phyloP scores from a whole-genome alignment of 2,113 vertebrate species.

The Beaufortia kweichowensis region DNA sequence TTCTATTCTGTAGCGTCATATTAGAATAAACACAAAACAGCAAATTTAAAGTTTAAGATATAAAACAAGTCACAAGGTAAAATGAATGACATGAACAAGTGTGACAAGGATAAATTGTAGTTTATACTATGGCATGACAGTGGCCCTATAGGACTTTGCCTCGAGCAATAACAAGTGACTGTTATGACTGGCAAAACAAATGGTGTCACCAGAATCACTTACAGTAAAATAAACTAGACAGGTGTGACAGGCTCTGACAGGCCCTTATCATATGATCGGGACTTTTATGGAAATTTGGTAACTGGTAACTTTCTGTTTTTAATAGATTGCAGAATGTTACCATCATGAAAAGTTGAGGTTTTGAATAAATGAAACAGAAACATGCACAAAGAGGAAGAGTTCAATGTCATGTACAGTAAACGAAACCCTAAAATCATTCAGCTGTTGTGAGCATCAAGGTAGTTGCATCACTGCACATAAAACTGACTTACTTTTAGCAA shows the following conservation, averaged over 20 bases:
- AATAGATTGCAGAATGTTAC: not conserved
- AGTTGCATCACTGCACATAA: too few relatives aligned
- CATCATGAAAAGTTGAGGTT: too few relatives aligned
- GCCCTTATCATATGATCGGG: not conserved
- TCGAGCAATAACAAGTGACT: not conserved
- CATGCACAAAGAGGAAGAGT: too few relatives aligned
- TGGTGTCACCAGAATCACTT: not conserved
- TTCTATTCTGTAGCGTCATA: too few relatives aligned
- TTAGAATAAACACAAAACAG: too few relatives aligned
- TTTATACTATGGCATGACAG: not conserved
- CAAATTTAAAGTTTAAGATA: too few relatives aligned
- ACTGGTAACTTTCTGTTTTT: not conserved
- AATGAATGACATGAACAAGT: not conserved
- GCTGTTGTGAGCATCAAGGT: too few relatives aligned
- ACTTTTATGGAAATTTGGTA: conserved; percentile 1
- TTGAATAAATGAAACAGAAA: too few relatives aligned
- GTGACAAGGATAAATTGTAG: conserved; percentile 34
- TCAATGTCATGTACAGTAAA: not conserved
- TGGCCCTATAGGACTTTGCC: conserved; percentile 10
- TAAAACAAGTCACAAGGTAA: too few relatives aligned
- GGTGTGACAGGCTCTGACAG: conserved; percentile 2
- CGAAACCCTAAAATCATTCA: not conserved
- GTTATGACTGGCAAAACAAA: not conserved
- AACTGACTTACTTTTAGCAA: too few relatives aligned
- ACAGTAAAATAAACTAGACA: conserved; percentile 1